Percentiles rank a stretch among this genome's conserved stretches.
Conservation (phyloP, 2,113 vertebrate species). For the Oxyruncus cristatus region DNA sequence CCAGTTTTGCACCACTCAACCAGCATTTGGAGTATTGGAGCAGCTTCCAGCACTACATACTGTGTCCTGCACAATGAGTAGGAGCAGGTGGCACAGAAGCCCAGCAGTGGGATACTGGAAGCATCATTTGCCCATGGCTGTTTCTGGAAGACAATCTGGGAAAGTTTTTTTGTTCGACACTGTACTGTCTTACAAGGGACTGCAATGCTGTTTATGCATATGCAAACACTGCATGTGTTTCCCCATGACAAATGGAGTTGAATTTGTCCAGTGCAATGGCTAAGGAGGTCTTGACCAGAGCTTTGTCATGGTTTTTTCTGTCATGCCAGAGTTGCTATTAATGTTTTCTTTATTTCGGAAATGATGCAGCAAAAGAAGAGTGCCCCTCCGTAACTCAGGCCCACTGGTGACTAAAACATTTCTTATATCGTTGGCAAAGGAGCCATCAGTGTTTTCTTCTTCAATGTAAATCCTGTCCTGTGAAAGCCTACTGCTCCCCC, state of each 20-base stretch:
- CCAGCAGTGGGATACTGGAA: background rate
- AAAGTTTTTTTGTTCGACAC: rapidly evolving
- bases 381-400: background rate
- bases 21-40: background rate
- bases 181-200: background rate
- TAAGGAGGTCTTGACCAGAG: background rate
- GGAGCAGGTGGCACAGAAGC: background rate
- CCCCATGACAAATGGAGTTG: background rate
- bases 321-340: background rate
- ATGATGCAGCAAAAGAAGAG: rapidly evolving
- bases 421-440: background rate
- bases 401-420: background rate
- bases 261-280: background rate
- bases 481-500: background rate
- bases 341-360: background rate
- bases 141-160: background rate
- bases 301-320: background rate
- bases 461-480: rapidly evolving
- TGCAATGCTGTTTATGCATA: rapidly evolving
- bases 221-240: background rate
- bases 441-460: background rate
- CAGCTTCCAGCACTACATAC: background rate
- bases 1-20: background rate
- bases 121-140: background rate
- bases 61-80: background rate